Base-by-base conservation (phyloP, 2,113 vertebrate species). In the Indri indri region DNA sequence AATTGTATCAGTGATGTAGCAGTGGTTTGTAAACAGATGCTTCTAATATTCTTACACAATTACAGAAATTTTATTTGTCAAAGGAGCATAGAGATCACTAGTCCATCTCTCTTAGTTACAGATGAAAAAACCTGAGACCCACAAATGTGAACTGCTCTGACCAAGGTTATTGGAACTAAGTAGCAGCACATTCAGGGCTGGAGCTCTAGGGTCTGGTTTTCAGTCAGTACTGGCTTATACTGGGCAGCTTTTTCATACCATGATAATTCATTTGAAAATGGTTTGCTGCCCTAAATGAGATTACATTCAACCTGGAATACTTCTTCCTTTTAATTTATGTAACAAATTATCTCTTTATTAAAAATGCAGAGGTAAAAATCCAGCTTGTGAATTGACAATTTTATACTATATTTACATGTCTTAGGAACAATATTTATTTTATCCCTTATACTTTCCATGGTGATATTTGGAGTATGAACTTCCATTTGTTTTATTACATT, bases 1-100 rank as follows among this genome's bases (percentile, higher is more conserved):
- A 96, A 88, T 79, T 84, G 40, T 61, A 86, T 93, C 42, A 61
- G 6, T 84, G 79, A 54, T 30, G 20, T 52, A 68, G 50, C 91
- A 14, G 0, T 77, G 93, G 57, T 95, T 86, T 87, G 25, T 90
- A 91, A 98, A 93, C 65, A 91, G 63, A 90, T 86, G 74, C n/a
- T 84, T 71, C 95, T 96, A 32, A 97, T 94, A 87, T 61, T 88
- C 74, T 87, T 37, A 52, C 50, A 14, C 32, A 81, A 30, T 95
- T 79, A 61, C 23, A 71, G 61, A 96, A 87, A 85, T 90, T 71
- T 25, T 87, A 52, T 76, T 76, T 52, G 70, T 91, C 73, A 95
- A 85, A 95, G 91, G 34, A 94, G 54, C 85, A 40, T 3, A 42
- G 30, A 25, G 82, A 76, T 65, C 88, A 34, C 54, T 68, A 18